Evolutionary conservation across 2,888 invertebrate genomes (phyloP).

Genomic region (Lasioglossum villosulum): DNA sequence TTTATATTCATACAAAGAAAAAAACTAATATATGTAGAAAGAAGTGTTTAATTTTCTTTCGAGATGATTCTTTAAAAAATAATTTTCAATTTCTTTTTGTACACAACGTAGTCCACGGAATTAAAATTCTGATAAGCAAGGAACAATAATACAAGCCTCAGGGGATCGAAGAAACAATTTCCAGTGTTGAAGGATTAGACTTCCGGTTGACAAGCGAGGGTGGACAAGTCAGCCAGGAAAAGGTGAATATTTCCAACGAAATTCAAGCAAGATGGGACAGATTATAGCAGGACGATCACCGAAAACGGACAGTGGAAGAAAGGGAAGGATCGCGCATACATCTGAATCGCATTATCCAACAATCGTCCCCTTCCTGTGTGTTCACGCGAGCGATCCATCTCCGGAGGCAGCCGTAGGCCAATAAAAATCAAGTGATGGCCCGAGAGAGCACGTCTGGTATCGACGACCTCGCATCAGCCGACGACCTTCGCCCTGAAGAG

Average conservation of each 20-base stretch:
- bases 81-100: neutral
- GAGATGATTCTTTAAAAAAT: neutral
- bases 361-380: constrained; percentile 4
- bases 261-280: neutral
- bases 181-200: neutral
- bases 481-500: constrained; percentile 65
- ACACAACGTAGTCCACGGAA: too few species aligned
- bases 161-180: neutral
- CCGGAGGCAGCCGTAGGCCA: constrained; percentile 1
- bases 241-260: neutral
- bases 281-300: neutral
- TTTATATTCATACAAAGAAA: too few species aligned
- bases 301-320: neutral
- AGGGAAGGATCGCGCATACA: neutral
- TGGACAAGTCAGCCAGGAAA: neutral
- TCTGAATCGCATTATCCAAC: constrained; percentile 6
- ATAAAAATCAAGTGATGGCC: constrained; percentile 31
- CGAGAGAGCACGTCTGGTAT: constrained; percentile 32
- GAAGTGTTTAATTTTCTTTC: neutral
- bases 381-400: constrained; percentile 14
- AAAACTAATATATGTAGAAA: too few species aligned
- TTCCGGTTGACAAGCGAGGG: neutral
- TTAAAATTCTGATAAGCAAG: neutral
- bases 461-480: constrained; percentile 60
- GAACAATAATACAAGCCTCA: neutral